Conservation (phyloP, 2,888 invertebrate genomes). For the Eledone cirrhosa region DNA sequence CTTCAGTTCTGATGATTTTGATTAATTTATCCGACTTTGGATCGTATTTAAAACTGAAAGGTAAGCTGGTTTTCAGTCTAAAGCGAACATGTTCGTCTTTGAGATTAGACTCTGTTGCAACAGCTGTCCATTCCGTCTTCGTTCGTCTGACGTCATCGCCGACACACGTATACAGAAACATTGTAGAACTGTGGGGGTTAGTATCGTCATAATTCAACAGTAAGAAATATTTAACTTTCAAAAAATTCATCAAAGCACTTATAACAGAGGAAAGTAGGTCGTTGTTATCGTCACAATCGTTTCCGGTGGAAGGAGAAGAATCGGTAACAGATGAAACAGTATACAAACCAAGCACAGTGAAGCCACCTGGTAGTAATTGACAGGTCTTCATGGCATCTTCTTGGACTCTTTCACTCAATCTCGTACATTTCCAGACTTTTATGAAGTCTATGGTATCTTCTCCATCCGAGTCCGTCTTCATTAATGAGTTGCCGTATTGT, state of each 20-base stretch:
- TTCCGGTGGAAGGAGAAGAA: neutral
- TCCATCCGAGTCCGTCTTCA: neutral
- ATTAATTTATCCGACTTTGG: constrained; percentile 23
- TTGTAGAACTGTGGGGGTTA: constrained; percentile 15
- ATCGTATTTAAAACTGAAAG: constrained; percentile 17
- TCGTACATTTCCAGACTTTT: constrained; percentile 12
- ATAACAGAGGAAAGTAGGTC: neutral
- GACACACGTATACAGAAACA: neutral
- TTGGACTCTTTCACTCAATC: constrained; percentile 21
- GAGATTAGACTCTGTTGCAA: neutral
- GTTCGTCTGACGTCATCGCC: neutral
- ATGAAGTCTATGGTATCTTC: constrained; percentile 1
- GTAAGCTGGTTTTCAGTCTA: constrained; percentile 3
- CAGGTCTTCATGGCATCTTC: constrained; percentile 18
- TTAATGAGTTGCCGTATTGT: neutral
- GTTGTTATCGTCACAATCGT: neutral
- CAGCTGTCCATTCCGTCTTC: constrained; percentile 8
- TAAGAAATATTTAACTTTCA: constrained; percentile 4
- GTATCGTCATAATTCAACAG: neutral
- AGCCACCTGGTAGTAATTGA: constrained; percentile 3
- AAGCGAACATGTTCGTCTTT: constrained; percentile 16
- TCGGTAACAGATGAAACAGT: neutral
- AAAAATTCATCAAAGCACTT: neutral
- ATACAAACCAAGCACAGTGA: constrained; percentile 4
- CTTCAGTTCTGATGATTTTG: constrained; percentile 14